Evolutionary conservation across 2,888 invertebrate genomes (phyloP).

Genomic region (Nymphalis polychloros): DNA sequence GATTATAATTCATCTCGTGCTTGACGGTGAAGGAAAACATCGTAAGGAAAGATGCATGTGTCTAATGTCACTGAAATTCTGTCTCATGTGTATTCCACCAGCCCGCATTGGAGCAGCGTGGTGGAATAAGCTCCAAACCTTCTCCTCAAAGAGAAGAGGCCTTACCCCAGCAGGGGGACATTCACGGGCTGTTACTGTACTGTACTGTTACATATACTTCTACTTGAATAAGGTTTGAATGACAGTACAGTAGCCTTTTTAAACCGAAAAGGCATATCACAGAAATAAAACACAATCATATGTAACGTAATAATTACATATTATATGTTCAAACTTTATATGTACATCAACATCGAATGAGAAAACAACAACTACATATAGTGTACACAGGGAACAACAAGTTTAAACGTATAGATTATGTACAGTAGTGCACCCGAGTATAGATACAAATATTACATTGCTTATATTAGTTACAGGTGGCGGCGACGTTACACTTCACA

Average conservation of each 20-base stretch:
- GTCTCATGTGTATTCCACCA: too few species aligned
- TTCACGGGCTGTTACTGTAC: too few species aligned
- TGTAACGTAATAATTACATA: conserved; percentile 71
- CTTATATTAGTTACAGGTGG: conserved; percentile 7
- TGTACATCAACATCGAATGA: conserved; percentile 74
- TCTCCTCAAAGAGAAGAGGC: too few species aligned
- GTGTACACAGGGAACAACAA: conserved; percentile 68
- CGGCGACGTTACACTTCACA: conserved; percentile 15
- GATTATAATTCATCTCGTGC: too few species aligned
- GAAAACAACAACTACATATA: conserved; percentile 70
- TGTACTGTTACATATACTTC: too few species aligned
- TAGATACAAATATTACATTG: conserved; percentile 13
- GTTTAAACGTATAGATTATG: conserved; percentile 55
- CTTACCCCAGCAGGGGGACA: too few species aligned
- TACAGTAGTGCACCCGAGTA: conserved; percentile 30
- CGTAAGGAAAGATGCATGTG: too few species aligned
- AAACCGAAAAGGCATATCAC: not conserved
- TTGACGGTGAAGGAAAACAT: too few species aligned
- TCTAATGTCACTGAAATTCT: too few species aligned
- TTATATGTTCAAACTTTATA: conserved; percentile 72
- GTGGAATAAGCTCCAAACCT: too few species aligned
- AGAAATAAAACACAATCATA: conserved; percentile 51
- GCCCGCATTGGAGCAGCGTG: too few species aligned
- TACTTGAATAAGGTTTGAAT: too few species aligned
- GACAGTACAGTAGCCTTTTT: not conserved